phyloP scores from a whole-genome alignment of 2,888 invertebrate species.

The Sthenelais limicola region DNA sequence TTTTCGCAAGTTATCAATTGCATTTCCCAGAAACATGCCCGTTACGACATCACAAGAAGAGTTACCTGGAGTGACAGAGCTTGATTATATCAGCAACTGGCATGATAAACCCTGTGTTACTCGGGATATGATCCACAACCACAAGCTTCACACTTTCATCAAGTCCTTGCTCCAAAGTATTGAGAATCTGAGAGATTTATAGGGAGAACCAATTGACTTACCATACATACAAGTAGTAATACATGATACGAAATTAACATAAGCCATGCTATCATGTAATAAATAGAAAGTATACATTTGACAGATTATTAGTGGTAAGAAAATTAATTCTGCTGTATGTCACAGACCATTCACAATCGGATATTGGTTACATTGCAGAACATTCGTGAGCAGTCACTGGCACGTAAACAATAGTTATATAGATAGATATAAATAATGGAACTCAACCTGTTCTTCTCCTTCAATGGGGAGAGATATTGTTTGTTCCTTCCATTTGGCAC shows the following conservation, averaged over 20 bases:
- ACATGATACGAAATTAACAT: background rate
- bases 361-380: too few relatives aligned
- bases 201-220: background rate
- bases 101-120: constrained; percentile 67
- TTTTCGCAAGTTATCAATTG: too few relatives aligned
- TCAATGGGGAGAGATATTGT: constrained; percentile 57
- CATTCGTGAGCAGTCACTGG: too few relatives aligned
- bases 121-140: constrained; percentile 70
- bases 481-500: constrained; percentile 59
- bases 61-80: constrained; percentile 63
- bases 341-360: too few relatives aligned
- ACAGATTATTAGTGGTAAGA: too few relatives aligned
- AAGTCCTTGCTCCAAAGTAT: constrained; percentile 53
- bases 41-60: too few relatives aligned
- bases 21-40: too few relatives aligned
- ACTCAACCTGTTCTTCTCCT: constrained; percentile 54
- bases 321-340: too few relatives aligned
- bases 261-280: background rate
- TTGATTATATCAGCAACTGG: constrained; percentile 63
- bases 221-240: background rate
- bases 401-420: background rate
- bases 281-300: too few relatives aligned
- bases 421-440: background rate
- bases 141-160: constrained; percentile 58
- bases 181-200: constrained; percentile 54